A percentile compares a stretch with the other conserved stretches of the same genome.
Conservation (phyloP, 2,888 invertebrate species). For the Napeogenes inachia region DNA sequence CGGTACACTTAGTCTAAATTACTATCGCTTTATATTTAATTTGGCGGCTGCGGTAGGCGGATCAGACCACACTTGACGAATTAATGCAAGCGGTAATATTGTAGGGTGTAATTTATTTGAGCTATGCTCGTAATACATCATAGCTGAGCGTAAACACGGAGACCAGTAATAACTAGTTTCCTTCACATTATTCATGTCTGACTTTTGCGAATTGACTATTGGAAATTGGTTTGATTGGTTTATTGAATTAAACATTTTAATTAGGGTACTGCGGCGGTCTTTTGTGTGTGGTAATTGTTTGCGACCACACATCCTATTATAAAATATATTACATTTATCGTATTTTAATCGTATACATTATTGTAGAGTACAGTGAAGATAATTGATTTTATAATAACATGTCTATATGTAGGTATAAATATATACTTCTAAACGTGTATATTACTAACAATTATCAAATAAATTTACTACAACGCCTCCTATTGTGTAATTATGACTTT, state of each 20-base stretch:
- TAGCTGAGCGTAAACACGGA: conserved; percentile 30
- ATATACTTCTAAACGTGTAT: no score
- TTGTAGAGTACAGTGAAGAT: no score
- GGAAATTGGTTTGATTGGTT: conserved; percentile 11
- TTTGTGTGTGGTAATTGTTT: not conserved
- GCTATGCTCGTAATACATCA: conserved; percentile 48
- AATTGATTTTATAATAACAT: no score
- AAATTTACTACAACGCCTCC: no score
- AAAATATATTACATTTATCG: no score
- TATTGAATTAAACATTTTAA: conserved; percentile 18
- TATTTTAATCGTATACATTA: no score
- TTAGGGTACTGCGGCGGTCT: not conserved
- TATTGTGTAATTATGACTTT: no score
- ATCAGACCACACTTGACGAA: conserved; percentile 54
- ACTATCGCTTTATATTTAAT: conserved; percentile 29
- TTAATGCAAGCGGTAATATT: conserved; percentile 49
- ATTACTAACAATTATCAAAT: no score
- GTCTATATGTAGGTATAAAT: no score
- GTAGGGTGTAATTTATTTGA: conserved; percentile 37
- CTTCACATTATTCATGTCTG: conserved; percentile 19
- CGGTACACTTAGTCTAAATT: conserved; percentile 25
- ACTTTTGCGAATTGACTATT: conserved; percentile 15
- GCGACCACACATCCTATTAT: no score
- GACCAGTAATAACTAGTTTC: conserved; percentile 27
- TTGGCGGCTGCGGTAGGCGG: conserved; percentile 18